Base-by-base conservation (phyloP, 2,113 vertebrate genomes). In the Eptesicus fuscus region DNA sequence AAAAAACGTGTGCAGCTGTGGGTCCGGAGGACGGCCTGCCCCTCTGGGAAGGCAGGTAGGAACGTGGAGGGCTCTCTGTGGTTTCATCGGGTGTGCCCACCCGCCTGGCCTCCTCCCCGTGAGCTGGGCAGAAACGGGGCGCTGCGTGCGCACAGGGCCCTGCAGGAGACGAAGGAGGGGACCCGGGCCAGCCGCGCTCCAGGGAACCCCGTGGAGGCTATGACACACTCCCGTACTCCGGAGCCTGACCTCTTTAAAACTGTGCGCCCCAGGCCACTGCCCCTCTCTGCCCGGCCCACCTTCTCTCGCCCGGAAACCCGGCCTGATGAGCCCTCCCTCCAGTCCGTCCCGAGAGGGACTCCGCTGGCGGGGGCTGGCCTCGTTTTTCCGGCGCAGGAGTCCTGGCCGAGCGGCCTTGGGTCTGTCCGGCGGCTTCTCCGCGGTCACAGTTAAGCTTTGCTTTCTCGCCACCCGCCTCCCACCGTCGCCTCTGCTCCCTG, bases 181-280 rank as follows among this genome's bases (percentile, higher is more conserved):
- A 14, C 56, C 8, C 9, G 8, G 53, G 7, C 35, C 8, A 35
- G 65, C 9, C 2, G 1, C 16, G 0, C 35, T 16, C 2, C 2
- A 76, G 23, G 82, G 65, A 65, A 35, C 59, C n/a, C n/a, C n/a
- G n/a, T 2, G 2, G 25, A 22, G 59, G 6, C 37, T 1, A 0
- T 17, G 2, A 37, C 40, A 14, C 6, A 10, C 56, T 47, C 30
- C 20, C 0, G 37, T 12, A 25, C n/a, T 32, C 0, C 0, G n/a
- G 74, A 78, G 17, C 49, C 59, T 91, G 78, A n/a, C 44, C 49
- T 90, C 87, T 91, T 84, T 93, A 88, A 87, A 86, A 80, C 28
- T 56, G 73, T 67, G 28, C 20, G 70, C 59, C 40, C 13, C 1
- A 12, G 37, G 77, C 65, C n/a, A 28, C 86, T 63, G 13, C 51